Evolutionary conservation across 1,140 invertebrate species (phyloP), one percentile per base, ranked within the genome.

Genomic region (Pseudomyrmex flavicornis): DNA sequence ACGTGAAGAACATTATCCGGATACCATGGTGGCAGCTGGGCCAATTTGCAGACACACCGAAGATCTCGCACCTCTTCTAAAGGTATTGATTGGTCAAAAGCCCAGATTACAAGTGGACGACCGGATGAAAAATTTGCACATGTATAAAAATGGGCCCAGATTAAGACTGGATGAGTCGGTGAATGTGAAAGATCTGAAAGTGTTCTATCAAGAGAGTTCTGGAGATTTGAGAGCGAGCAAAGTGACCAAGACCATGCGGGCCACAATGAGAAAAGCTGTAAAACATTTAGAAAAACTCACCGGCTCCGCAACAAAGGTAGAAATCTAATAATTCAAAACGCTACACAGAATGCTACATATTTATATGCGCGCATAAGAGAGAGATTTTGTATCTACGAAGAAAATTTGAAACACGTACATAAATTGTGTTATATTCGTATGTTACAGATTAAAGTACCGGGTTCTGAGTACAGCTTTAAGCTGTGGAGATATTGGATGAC

Each of bases 401-500:
- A 3, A 54, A 69, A 5, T 5, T 5, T 35, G 4, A 5, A 35
- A 35, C 35, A 35, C 35, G 35, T 35, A 7, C 35, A 5, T 35
- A 35, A 35, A 59, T 61, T 89, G 76, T 35, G 76, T 35, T 12
- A 13, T 54, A 0, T 52, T 22, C 63, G 10, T 58, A 3, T 66
- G 50, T 92, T 88, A 65, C 85, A 95, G 92, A 92, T 96, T 1
- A 92, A 95, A 73, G 88, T 97, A 68, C 92, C 95, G 13, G 95
- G 96, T 4, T 95, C 96, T 50, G 95, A 96, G 89, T 94, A 97
- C 85, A 96, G 96, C 86, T 96, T 93, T 83, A 94, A 95, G 88
- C 91, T 97, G 80, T 98, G 97, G 97, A 94, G 95, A 65, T 96
- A 97, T 91, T 96, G 95, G 95, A 97, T 97, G 96, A 95, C 95